These are phyloP conservation scores for Kradibia gibbosae DNA, from an alignment of 1,140 invertebrate species.

Conservation along the genomic window DNA sequence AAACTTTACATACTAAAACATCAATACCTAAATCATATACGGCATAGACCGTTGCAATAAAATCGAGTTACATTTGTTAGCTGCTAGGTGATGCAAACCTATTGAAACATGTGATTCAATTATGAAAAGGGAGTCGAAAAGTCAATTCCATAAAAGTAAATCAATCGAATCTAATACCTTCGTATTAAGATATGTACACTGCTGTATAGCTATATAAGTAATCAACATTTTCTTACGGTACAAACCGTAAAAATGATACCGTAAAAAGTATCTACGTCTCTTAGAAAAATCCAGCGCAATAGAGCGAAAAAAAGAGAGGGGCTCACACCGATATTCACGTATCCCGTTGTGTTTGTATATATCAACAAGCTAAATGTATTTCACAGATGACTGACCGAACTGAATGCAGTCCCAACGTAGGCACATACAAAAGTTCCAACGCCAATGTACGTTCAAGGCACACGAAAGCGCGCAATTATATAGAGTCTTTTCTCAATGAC, in stretches of 20 bases:
- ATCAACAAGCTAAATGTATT: constrained; percentile 73
- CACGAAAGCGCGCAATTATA: constrained; percentile 51
- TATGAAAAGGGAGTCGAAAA: neutral
- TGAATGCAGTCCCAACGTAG: constrained; percentile 59
- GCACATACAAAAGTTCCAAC: neutral
- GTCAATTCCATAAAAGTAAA: neutral
- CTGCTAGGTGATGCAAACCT: neutral
- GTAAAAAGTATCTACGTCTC: neutral
- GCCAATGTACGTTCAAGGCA: neutral
- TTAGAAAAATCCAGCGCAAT: constrained; percentile 12
- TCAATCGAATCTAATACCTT: neutral
- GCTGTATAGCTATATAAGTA: neutral
- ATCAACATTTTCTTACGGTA: neutral
- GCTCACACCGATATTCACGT: neutral
- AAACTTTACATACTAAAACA: too few relatives aligned
- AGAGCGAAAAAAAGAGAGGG: constrained; percentile 36
- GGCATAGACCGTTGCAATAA: too few relatives aligned
- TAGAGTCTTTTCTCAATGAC: constrained; percentile 42
- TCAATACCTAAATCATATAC: too few relatives aligned
- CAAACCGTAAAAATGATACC: neutral
- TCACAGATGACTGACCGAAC: constrained; percentile 70
- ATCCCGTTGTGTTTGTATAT: constrained; percentile 58
- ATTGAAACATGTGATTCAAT: neutral
- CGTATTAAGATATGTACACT: neutral
- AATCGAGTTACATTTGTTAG: neutral